A percentile compares a stretch with the other conserved stretches of the same genome.
Conservation (phyloP, 2,113 vertebrate genomes). For the Alethe diademata region DNA sequence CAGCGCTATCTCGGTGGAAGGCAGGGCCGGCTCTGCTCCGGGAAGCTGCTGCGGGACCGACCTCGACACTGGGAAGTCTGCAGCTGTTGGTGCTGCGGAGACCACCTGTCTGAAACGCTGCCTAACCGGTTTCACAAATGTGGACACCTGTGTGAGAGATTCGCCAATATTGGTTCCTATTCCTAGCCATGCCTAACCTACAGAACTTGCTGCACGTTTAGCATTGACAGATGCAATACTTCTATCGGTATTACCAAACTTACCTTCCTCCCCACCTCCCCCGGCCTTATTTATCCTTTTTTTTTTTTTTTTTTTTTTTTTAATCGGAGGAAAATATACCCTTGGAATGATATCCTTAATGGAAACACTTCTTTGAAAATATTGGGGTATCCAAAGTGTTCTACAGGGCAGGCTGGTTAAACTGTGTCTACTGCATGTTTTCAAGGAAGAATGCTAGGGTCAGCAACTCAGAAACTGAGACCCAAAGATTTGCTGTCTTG, state of each 20-base stretch:
- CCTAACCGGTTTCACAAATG: not conserved
- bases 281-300: not conserved
- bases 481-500: not conserved
- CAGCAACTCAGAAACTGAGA: not conserved
- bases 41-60: not conserved
- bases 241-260: fast-evolving
- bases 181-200: not conserved
- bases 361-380: not conserved
- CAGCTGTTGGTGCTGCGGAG: fast-evolving
- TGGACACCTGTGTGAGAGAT: not conserved
- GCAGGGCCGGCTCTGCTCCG: not conserved
- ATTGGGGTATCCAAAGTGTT: not conserved
- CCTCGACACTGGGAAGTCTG: not conserved
- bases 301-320: not conserved
- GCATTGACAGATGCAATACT: not conserved
- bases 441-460: not conserved
- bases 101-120: not conserved
- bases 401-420: not conserved
- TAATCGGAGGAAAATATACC: not conserved
- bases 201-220: not conserved
- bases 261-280: not conserved
- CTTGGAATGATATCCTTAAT: not conserved
- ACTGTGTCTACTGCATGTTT: not conserved
- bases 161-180: not conserved
- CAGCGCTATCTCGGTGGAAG: not conserved